A percentile compares a stretch with the other conserved stretches of the same genome.
These are phyloP conservation scores for Astropecten irregularis DNA, from an alignment of 53 echinoderm and acorn worm genomes.

Conservation along the genomic window DNA sequence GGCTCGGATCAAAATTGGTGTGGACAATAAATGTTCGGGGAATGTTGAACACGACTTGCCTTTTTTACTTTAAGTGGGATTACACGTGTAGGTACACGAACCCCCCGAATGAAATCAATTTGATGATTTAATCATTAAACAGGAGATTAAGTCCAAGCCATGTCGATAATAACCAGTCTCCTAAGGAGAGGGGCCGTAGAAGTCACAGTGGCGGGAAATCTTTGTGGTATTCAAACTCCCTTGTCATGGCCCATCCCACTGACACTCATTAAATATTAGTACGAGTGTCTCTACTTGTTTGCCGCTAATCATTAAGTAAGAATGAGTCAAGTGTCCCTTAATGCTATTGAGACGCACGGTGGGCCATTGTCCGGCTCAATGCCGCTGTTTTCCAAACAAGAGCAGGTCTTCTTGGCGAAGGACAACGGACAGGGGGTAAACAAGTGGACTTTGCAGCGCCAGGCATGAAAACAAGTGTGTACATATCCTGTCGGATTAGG, in stretches of 20 bases:
- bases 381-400: conserved; percentile 31
- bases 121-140: conserved; percentile 43
- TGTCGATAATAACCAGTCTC: no score
- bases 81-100: conserved; percentile 28
- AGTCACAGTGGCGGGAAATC: not conserved
- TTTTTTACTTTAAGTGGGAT: conserved; percentile 21
- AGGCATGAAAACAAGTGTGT: conserved; percentile 28
- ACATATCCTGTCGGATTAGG: conserved; percentile 28
- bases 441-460: conserved; percentile 9
- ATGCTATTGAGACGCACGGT: not conserved
- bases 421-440: conserved; percentile 25
- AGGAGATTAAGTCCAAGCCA: conserved; percentile 1
- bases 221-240: not conserved
- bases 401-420: conserved; percentile 9
- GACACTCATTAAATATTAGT: conserved; percentile 32
- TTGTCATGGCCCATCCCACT: not conserved
- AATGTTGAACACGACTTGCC: conserved; percentile 15
- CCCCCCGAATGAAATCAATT: conserved; percentile 1
- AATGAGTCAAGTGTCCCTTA: conserved; percentile 29
- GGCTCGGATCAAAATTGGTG: conserved; percentile 10
- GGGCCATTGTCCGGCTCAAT: not conserved
- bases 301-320: not conserved
- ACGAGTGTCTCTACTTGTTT: no score
- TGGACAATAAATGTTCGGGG: not conserved
- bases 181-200: no score